Base-by-base conservation (phyloP, 2,113 vertebrate species). In the Triplophysa tibetana region DNA sequence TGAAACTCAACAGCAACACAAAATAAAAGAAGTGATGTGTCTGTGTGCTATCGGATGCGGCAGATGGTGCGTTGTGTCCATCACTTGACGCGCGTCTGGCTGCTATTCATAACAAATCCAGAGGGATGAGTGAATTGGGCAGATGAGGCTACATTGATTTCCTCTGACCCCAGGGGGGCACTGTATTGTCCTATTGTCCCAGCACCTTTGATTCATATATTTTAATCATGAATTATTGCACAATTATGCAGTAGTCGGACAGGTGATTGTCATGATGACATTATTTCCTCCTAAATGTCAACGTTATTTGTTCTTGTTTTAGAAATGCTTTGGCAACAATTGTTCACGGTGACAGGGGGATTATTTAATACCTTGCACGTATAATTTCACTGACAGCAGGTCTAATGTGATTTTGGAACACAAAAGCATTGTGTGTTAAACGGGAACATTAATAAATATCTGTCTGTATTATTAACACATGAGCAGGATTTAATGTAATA, bases 61-160 rank as follows among this genome's bases (percentile, higher is more conserved):
- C 86, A 89, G 88, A 83, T 87, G 87, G 86, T 24, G 16, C 63
- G 54, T 81, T 81, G 67, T 43, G 70, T 77, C 72, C 70, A 17
- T 80, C 78, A 33, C 65, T 66, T 77, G 58, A 61, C 61, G 38
- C 58, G 70, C 74, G 72, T 76, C 56, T 83, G 81, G 43, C 4
- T 24, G 61, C 77, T 81, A 62, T 75, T 80, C 64, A 56, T 61
- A 66, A 84, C 80, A 82, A 70, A 76, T 60, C 50, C 63, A 60
- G 65, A 14, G 21, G 78, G 63, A 65, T 64, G 38, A 41, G 38
- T 80, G 73, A 75, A 80, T 64, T 19, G 73, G 79, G 48, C 82
- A 83, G 74, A 84, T 77, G 86, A 84, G 74, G 8, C 70, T 56
- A 68, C 70, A 87, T 85, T 85, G 82, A 87, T 84, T 81, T 69